These are phyloP conservation scores for Rhagophthalmus giganteus DNA, from an alignment of 2,888 invertebrate species.

Conservation along the genomic window DNA sequence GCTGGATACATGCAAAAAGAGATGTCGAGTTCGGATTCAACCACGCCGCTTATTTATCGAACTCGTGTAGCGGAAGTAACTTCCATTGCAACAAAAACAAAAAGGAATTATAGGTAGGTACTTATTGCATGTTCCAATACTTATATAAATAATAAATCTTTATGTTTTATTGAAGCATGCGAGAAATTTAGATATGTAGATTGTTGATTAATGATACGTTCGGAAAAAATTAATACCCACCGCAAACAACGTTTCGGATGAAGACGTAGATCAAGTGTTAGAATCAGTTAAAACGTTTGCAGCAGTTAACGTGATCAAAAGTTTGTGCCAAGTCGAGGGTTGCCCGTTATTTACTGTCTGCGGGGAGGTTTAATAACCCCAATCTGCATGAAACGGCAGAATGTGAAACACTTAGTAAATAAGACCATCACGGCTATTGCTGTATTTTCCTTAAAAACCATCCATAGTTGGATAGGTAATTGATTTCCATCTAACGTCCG, in stretches of 20 bases:
- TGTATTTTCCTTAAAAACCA: no score
- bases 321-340: conserved; percentile 39
- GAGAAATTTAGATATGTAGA: no score
- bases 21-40: no score
- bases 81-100: not conserved
- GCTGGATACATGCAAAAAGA: not conserved
- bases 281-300: conserved; percentile 41
- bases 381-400: conserved; percentile 39
- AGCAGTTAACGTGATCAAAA: conserved; percentile 48
- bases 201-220: no score
- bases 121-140: not conserved
- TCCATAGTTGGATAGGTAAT: no score
- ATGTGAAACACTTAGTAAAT: conserved; percentile 22
- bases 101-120: not conserved
- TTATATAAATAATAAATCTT: not conserved
- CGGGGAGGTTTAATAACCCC: conserved; percentile 36
- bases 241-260: no score
- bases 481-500: no score
- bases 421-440: conserved; percentile 22
- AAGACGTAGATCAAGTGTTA: conserved; percentile 36
- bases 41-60: not conserved
- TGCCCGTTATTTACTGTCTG: conserved; percentile 39
- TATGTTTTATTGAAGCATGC: not conserved
- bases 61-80: not conserved
- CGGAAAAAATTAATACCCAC: no score